A percentile compares a stretch with the other conserved stretches of the same genome.
phyloP scores from a whole-genome alignment of 2,888 invertebrate genomes.

The Apamea crenata region DNA sequence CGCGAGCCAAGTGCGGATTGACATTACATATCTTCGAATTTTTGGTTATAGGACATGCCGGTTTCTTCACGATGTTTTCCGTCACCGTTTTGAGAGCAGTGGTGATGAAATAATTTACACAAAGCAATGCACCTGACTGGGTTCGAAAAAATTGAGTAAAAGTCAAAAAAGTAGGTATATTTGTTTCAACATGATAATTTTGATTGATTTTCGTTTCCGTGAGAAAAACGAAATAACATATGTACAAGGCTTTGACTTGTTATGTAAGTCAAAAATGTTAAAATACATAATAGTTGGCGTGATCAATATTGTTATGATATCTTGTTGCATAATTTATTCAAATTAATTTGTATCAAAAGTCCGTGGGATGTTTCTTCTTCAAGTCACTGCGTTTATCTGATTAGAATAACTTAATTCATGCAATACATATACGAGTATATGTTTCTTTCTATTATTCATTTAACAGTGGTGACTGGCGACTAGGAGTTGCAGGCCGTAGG shows the following conservation, averaged over 20 bases:
- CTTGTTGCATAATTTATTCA: conserved; percentile 37
- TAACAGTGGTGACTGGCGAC: not conserved
- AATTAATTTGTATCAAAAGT: conserved; percentile 33
- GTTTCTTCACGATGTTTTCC: too few species aligned
- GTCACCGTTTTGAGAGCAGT: too few species aligned
- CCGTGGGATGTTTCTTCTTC: conserved; percentile 9
- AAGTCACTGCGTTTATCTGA: conserved; percentile 13
- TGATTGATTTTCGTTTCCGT: too few species aligned
- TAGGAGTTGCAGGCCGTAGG: not conserved
- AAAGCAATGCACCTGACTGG: not conserved
- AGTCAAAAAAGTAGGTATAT: not conserved
- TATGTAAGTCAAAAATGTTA: not conserved
- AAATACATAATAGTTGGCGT: conserved; percentile 2
- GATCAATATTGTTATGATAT: conserved; percentile 23
- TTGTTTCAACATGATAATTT: not conserved
- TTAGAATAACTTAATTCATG: not conserved
- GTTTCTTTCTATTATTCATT: not conserved
- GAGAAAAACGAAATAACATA: not conserved
- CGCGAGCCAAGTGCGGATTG: too few species aligned
- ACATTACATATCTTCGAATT: too few species aligned
- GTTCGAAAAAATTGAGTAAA: not conserved
- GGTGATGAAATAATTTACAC: too few species aligned
- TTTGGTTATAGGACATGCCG: too few species aligned
- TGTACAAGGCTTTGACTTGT: not conserved
- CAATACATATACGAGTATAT: not conserved